Evolutionary conservation across 2,797 vertebrate genomes (phyloP).

Genomic region (Lophius americanus): DNA sequence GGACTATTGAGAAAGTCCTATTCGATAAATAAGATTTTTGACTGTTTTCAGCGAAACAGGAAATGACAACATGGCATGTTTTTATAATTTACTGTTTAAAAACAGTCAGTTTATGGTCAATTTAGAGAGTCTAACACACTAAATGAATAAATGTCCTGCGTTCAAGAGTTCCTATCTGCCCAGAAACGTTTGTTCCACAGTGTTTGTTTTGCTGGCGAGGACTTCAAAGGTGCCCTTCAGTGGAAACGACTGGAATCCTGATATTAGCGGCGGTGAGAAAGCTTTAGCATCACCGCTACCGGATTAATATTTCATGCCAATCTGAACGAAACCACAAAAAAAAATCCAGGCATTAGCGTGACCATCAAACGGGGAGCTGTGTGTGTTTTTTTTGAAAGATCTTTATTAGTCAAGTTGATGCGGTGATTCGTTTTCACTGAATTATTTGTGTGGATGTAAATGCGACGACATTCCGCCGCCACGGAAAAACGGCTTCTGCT

Average conservation of each 20-base stretch:
- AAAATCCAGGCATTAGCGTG: conserved; percentile 1
- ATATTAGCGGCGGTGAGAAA: background rate
- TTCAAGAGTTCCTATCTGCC: too few species aligned
- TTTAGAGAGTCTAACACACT: too few species aligned
- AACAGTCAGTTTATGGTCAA: too few species aligned
- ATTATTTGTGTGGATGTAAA: conserved; percentile 27
- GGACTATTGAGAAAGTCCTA: too few species aligned
- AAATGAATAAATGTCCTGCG: too few species aligned
- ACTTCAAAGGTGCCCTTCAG: background rate
- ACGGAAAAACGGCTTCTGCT: conserved; percentile 52
- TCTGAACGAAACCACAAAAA: background rate
- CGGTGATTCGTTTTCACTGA: conserved; percentile 6
- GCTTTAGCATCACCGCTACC: background rate
- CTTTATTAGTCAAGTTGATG: conserved; percentile 16
- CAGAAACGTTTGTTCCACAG: too few species aligned
- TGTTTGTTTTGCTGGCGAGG: too few species aligned
- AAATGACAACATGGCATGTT: too few species aligned
- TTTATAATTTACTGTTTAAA: too few species aligned
- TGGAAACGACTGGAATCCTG: background rate
- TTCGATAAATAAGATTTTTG: too few species aligned
- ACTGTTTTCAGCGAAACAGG: too few species aligned
- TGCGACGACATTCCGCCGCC: conserved; percentile 16
- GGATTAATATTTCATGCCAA: background rate
- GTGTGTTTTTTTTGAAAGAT: background rate
- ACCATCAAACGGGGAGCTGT: background rate